Evolutionary conservation across 2,113 vertebrate species (phyloP), one percentile per base, ranked within the genome.

Genomic region (Ictalurus punctatus): DNA sequence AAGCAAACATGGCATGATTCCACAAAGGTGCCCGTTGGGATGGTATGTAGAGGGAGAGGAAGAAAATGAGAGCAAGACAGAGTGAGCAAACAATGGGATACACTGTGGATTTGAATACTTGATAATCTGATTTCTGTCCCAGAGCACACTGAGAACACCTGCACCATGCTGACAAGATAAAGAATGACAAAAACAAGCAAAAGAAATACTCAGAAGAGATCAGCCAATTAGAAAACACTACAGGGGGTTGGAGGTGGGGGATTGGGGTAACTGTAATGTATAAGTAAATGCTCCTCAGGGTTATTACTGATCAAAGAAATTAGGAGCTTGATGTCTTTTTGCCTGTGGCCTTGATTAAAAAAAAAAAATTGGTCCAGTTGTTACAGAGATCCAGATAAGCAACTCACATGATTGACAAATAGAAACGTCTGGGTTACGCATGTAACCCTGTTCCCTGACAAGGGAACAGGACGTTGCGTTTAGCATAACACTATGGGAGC

Each of bases 51-150:
- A 76, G 30, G 17, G 61, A 88, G 52, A 59, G 67, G 40, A 19
- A n/a, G 25, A 48, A 63, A 78, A 37, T 16, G 61, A 78, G 63
- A 56, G 59, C 37, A 27, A 61, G 61, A 85, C 73, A 78, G 90
- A 91, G 78, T 79, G 88, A 83, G 48, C 76, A n/a, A 89, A 69
- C 88, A 48, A 92, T 87, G 16, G 34, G 78, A 92, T 85, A 91
- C 69, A 91, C 76, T 61, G 79, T 85, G 89, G 90, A 93, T 95
- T 91, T 93, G 83, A 95, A 93, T 93, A 92, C 90, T 85, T 92
- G 90, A 93, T 95, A 93, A 94, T 95, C 92, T 94, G 93, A 94
- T 95, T 91, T 93, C 84, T 86, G 92, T 91, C 87, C 88, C 87
- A 74, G 83, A 91, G 88, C 91, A 83, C 84, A 89, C 87, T 88